phyloP scores from a whole-genome alignment of 2,797 vertebrate species.

The Coendou prehensilis region DNA sequence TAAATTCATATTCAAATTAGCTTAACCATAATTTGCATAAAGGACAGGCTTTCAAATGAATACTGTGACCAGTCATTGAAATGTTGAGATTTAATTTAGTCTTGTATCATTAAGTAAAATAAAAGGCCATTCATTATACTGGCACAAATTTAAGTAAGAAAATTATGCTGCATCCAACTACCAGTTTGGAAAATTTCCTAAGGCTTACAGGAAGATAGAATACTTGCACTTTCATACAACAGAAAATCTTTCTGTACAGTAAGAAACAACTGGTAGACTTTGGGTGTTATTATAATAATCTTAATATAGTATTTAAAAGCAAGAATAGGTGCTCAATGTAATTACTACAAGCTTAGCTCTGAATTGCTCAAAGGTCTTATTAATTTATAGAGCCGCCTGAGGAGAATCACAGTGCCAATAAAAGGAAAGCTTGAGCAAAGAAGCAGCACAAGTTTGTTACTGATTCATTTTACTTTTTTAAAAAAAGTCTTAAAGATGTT shows the following conservation, averaged over 20 bases:
- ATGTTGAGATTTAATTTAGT: conserved; percentile 60
- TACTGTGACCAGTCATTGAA: conserved; percentile 47
- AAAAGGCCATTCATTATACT: conserved; percentile 35
- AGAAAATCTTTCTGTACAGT: background rate
- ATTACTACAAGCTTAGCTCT: background rate
- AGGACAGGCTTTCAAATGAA: conserved; percentile 17
- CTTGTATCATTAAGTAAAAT: conserved; percentile 33
- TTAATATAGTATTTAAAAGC: conserved; percentile 55
- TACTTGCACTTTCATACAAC: background rate
- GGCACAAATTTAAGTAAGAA: conserved; percentile 45
- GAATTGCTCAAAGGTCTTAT: conserved; percentile 55
- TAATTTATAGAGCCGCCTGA: background rate
- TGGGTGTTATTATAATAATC: background rate
- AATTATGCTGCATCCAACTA: background rate
- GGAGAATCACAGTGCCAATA: background rate
- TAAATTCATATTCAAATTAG: conserved; percentile 65
- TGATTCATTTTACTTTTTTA: conserved; percentile 35
- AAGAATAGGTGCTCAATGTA: background rate
- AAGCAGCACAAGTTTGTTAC: background rate
- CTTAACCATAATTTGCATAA: conserved; percentile 48
- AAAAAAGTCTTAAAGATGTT: background rate
- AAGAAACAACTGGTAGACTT: background rate
- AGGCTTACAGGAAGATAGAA: background rate
- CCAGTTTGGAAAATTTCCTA: conserved; percentile 22
- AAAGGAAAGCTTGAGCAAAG: background rate